Conservation (phyloP, 2,113 vertebrate species). For the Amia ocellicauda region DNA sequence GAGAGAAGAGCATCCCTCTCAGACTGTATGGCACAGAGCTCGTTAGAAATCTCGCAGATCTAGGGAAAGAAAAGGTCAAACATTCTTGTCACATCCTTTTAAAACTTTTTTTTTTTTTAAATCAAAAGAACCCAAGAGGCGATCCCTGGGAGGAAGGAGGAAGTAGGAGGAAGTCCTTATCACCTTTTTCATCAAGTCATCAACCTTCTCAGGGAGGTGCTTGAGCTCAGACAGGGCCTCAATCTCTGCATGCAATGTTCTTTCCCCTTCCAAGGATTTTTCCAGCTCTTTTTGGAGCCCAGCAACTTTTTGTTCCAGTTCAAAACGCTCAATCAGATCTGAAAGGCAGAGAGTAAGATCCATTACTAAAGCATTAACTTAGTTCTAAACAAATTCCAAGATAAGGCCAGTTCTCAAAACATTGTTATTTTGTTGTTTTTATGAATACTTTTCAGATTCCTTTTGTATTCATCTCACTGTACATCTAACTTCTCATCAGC, state of each 20-base stretch:
- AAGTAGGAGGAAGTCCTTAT: neutral
- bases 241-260: conserved; percentile 51
- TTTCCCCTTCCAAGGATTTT: conserved; percentile 55
- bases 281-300: conserved; percentile 66
- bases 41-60: conserved; percentile 60
- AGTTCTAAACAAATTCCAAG: too few relatives aligned
- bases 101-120: too few relatives aligned
- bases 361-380: neutral
- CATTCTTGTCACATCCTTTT: neutral
- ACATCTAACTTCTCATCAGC: neutral
- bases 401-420: too few relatives aligned
- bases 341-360: conserved; percentile 26
- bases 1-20: conserved; percentile 61
- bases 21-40: conserved; percentile 46
- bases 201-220: conserved; percentile 50
- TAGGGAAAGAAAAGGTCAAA: conserved; percentile 28
- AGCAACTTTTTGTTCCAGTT: conserved; percentile 63
- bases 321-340: conserved; percentile 59
- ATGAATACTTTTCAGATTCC: too few relatives aligned
- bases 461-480: too few relatives aligned
- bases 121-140: too few relatives aligned
- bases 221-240: conserved; percentile 44
- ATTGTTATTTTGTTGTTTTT: too few relatives aligned
- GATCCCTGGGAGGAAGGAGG: too few relatives aligned
- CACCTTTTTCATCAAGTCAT: conserved; percentile 68